Base-by-base conservation (phyloP, 2,113 vertebrate genomes). In the Herpetotheres cachinnans region DNA sequence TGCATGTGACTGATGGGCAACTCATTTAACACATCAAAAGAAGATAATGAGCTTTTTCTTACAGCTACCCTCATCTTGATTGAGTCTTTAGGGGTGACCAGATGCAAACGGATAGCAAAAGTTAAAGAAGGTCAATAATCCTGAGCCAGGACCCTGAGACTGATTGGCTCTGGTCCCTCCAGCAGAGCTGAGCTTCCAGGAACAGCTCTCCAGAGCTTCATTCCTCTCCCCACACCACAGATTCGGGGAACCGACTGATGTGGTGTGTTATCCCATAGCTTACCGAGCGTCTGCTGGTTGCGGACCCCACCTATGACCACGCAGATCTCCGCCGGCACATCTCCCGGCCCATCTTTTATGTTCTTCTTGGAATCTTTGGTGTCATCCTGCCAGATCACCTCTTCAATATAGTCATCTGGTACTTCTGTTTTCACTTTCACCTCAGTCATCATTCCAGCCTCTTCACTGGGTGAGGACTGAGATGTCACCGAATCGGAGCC, bases 241-340 rank as follows among this genome's bases (percentile, higher is more conserved):
- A 38, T n/a, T 16, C 13, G 36, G 67, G 32, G 79, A 61, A 67
- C 22, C 3, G 2, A 11, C 0, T 3, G 25, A 50, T 40, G 79
- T 24, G 50, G 42, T 16, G 47, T 0, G 6, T 26, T 3, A 11
- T 3, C 38, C 70, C 10, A 8, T 0, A 83, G 93, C 98, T 98
- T 98, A 99, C 99, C 99, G 21, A 99, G 99, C 5, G 99, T 98
- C 98, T 99, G 99, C 97, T 99, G 98, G 97, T 99, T 99, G 93
- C 99, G 99, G 74, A 99, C 98, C 8, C 98, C 99, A 0, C 99
- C 99, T 16, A 99, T 99, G 89, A 99, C 99, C 96, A 99, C 99
- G 10, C 99, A 99, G 98, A 99, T 99, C 98, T 99, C 99, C 0
- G 99, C 99, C 0, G 99, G 99, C 80, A 98, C 97, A 1, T 99